A percentile compares a stretch with the other conserved stretches of the same genome.
phyloP scores from a whole-genome alignment of 2,113 vertebrate species.

The Poeciliopsis retropinna region DNA sequence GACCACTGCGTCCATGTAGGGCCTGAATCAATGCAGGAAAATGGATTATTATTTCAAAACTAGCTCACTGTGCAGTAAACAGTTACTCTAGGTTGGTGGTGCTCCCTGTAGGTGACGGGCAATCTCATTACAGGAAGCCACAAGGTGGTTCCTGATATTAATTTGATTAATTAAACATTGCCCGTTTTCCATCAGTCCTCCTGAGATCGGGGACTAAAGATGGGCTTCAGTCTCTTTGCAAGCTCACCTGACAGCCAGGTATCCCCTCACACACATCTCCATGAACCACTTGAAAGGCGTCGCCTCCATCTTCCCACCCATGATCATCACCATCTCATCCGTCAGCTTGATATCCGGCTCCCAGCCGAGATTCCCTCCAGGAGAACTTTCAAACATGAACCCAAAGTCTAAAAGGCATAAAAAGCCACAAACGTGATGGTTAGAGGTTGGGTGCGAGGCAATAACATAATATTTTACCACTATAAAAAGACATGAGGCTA shows the following conservation, averaged over 20 bases:
- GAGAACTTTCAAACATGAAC: slow-evolving; percentile 99
- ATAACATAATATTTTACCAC: too few relatives aligned
- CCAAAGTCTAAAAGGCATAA: slow-evolving; percentile 86
- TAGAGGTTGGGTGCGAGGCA: background rate
- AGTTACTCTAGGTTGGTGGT: background rate
- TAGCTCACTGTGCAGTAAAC: background rate
- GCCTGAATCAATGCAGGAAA: slow-evolving; percentile 73
- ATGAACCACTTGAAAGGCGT: slow-evolving; percentile 99
- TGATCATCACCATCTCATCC: slow-evolving; percentile 99
- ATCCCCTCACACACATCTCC: slow-evolving; percentile 98
- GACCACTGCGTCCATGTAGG: slow-evolving; percentile 97
- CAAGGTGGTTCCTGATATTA: too few relatives aligned
- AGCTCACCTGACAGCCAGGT: slow-evolving; percentile 92
- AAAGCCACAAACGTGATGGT: slow-evolving; percentile 11
- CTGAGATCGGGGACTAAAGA: background rate
- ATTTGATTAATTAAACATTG: too few relatives aligned
- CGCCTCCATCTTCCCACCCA: slow-evolving; percentile 99
- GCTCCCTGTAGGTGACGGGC: background rate
- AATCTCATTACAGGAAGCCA: background rate
- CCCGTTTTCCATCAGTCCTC: too few relatives aligned
- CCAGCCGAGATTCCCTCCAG: slow-evolving; percentile 96
- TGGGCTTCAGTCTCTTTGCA: background rate
- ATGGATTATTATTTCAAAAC: background rate
- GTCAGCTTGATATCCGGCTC: slow-evolving; percentile 98
- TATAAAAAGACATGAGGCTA: background rate